Base-by-base conservation (phyloP, 2,888 invertebrate species). In the Phasia obesa region DNA sequence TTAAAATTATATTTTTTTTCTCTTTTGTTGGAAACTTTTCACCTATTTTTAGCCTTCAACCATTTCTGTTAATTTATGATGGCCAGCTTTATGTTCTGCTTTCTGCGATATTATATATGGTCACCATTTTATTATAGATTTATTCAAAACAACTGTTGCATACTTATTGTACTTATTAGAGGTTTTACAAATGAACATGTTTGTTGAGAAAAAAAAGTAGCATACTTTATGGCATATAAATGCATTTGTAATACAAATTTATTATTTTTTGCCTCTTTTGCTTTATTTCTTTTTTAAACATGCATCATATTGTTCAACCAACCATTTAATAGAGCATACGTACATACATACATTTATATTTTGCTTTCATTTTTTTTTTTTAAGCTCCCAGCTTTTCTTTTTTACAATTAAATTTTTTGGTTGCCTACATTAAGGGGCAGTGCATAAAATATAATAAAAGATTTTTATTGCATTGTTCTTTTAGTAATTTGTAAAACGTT, bases 71-170 rank as follows among this genome's bases (percentile, higher is more conserved):
- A 25, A 75, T 65, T 57, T 75, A 19, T 47, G 25, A 47, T 65
- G 55, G n/a, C 35, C 65, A 57, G 9, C 65, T 65, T 59, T 49
- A 42, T 57, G 13, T 49, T 35, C 35, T 35, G 13, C n/a, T 55
- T 23, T 65, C 0, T 1, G 7, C 47, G 35, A 17, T 57, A 57
- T 23, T 42, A n/a, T 27, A 25, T 27, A 60, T 53, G 55, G 71
- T 73, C 73, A 55, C 57, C 53, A 70, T 70, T 53, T 65, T 4
- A 25, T 11, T 15, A 65, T 13, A 44, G 21, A 51, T 27, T 65
- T 79, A 70, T 83, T 75, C 55, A 83, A 83, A 83, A 83, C 79
- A 83, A 79, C 83, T 83, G 83, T 83, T 83, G 83, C 83, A 71
- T 75, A 75, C 75, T 44, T 60, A 31, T 44, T 27, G 60, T 15